Evolutionary conservation across 64 coral and sea anemone species (phyloP), one percentile per base, ranked within the genome.

Genomic region (Pachyseris speciosa): DNA sequence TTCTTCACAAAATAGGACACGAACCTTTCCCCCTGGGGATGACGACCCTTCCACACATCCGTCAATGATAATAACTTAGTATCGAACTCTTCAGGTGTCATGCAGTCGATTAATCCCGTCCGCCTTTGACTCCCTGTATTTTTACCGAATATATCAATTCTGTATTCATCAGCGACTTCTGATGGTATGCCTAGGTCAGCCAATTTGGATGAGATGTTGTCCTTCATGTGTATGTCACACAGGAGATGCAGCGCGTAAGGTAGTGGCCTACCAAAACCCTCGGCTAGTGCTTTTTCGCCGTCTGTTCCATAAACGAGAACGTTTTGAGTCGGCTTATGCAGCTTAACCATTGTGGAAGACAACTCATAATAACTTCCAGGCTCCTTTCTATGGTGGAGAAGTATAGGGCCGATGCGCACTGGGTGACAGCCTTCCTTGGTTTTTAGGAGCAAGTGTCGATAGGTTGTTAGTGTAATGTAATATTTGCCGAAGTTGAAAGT

Each of bases 161-260:
- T 29, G 78, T 38, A 86, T 68, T 86, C 42, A 32, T 85, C 42
- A 53, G 86, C 34, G 15, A 74, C 39, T n/a, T 1, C 20, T 53
- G 52, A 50, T 75, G 40, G 33, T 19, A 95, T 77, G 15, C 44
- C 7, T 7, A 90, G 83, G 47, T 90, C 41, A 7, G 80, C 34
- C 30, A 91, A 37, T 90, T 89, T 89, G 9, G 61, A 61, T 20
- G 55, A 77, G 30, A 95, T 89, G 37, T 91, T 95, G 60, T 86
- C 93, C 36, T 79, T 85, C 52, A 95, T 89, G 58, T 95, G 93
- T 12, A 95, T 77, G 72, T 95, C 63, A 40, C 93, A 90, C 68
- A 89, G 30, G 0, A 91, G 69, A 40, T 95, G 93, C 37, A 86
- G 28, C 24, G 83, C 64, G 51, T 74, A 75, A 5, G 85, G 75